These are phyloP conservation scores for Diaphora mendica DNA, from an alignment of 2,888 invertebrate species.

Conservation along the genomic window DNA sequence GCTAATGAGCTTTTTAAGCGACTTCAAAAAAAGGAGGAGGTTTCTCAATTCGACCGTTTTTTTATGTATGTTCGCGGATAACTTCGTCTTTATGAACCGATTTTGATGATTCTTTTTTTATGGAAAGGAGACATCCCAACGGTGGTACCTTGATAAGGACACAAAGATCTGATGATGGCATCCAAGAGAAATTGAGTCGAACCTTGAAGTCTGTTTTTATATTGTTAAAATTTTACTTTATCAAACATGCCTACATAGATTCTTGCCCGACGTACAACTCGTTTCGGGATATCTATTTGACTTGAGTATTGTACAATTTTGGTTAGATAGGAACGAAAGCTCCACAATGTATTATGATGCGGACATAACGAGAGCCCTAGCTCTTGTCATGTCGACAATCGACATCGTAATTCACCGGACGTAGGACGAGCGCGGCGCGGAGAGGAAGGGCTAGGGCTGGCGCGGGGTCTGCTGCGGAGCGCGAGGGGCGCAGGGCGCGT, in stretches of 20 bases:
- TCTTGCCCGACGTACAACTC: constrained; percentile 48
- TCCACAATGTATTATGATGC: constrained; percentile 37
- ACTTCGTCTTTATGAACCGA: no score
- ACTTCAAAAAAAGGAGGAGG: no score
- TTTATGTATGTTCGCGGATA: no score
- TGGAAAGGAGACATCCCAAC: no score
- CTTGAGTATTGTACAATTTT: constrained; percentile 48
- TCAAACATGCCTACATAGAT: constrained; percentile 32
- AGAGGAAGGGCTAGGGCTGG: constrained; percentile 51
- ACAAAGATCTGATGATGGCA: no score
- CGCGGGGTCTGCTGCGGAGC: constrained; percentile 59
- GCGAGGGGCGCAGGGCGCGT: constrained; percentile 60
- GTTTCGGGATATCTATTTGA: constrained; percentile 36
- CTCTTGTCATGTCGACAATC: constrained; percentile 25
- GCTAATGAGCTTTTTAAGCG: constrained; percentile 55
- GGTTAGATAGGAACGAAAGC: constrained; percentile 47
- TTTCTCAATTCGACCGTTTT: no score
- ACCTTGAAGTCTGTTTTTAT: no score
- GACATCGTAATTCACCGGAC: constrained; percentile 69
- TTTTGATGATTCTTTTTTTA: no score
- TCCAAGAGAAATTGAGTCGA: no score
- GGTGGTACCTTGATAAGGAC: no score
- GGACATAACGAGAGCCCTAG: constrained; percentile 7
- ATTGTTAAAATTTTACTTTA: no score
- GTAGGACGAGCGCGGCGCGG: constrained; percentile 69